Evolutionary conservation across 2,888 invertebrate genomes (phyloP).

Genomic region (Hyppa rectilinea): DNA sequence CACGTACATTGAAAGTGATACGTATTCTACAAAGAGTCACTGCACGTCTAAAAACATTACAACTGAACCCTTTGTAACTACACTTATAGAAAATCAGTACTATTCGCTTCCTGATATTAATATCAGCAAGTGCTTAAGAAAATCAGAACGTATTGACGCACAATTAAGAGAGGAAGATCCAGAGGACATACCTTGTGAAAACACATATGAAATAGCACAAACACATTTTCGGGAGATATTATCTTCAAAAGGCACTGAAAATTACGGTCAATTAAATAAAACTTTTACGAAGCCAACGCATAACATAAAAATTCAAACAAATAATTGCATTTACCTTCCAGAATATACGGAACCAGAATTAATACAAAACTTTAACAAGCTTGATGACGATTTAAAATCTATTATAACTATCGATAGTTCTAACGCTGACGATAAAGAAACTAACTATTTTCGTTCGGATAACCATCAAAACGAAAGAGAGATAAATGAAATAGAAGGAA

Average conservation of each 20-base stretch:
- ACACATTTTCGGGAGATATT: conserved; percentile 85
- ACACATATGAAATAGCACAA: conserved; percentile 86
- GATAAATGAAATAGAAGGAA: conserved; percentile 89
- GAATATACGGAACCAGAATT: conserved; percentile 81
- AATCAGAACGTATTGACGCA: conserved; percentile 93
- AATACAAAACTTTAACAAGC: conserved; percentile 83
- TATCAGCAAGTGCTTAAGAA: conserved; percentile 92
- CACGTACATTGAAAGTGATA: conserved; percentile 84
- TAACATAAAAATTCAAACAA: conserved; percentile 71
- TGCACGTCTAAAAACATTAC: conserved; percentile 87
- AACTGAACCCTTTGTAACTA: conserved; percentile 88
- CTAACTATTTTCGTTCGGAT: conserved; percentile 79
- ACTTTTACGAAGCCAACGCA: conserved; percentile 70
- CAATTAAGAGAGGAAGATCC: conserved; percentile 91
- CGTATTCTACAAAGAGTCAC: conserved; percentile 81
- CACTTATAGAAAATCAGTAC: conserved; percentile 92
- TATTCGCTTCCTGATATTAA: conserved; percentile 93
- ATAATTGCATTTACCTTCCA: conserved; percentile 74
- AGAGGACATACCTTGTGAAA: conserved; percentile 85
- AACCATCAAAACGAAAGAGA: conserved; percentile 89
- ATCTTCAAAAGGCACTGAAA: conserved; percentile 78
- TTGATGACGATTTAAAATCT: conserved; percentile 88
- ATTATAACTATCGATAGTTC: conserved; percentile 87
- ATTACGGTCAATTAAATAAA: conserved; percentile 87
- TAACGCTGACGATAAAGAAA: conserved; percentile 83